These are phyloP conservation scores for Aurelia coerulea DNA, from an alignment of 30 jellyfish, hydroid and myxozoan species.

Conservation along the genomic window DNA sequence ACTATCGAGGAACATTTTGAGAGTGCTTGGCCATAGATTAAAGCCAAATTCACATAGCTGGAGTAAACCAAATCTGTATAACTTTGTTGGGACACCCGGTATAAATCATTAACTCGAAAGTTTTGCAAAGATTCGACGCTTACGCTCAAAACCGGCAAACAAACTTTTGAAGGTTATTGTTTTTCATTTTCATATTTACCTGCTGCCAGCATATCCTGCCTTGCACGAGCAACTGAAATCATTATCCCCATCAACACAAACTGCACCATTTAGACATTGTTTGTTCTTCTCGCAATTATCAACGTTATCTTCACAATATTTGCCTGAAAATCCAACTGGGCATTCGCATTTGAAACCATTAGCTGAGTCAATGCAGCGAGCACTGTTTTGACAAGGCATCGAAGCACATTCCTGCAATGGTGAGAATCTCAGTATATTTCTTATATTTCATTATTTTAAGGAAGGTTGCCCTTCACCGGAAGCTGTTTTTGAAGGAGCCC, in stretches of 20 bases:
- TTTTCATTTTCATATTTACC: slow-evolving; percentile 43
- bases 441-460: too few species aligned
- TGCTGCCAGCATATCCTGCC: slow-evolving; percentile 87
- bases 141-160: too few species aligned
- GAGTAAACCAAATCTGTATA: too few species aligned
- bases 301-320: slow-evolving; percentile 73
- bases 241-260: slow-evolving; percentile 89
- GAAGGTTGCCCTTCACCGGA: too few species aligned
- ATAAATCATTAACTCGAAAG: too few species aligned
- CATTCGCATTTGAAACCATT: slow-evolving; percentile 93
- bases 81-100: too few species aligned
- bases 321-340: slow-evolving; percentile 83
- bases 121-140: too few species aligned
- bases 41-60: too few species aligned
- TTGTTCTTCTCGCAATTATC: slow-evolving; percentile 90
- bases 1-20: too few species aligned
- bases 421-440: not conserved
- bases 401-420: slow-evolving; percentile 91
- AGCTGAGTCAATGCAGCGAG: slow-evolving; percentile 83
- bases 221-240: slow-evolving; percentile 82
- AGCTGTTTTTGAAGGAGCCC: too few species aligned
- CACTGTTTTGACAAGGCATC: slow-evolving; percentile 87
- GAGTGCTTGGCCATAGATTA: too few species aligned
- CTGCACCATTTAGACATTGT: slow-evolving; percentile 87
- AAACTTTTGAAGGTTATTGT: too few species aligned